Evolutionary conservation across 2,113 vertebrate species (phyloP).

Genomic region (Peromyscus leucopus): DNA sequence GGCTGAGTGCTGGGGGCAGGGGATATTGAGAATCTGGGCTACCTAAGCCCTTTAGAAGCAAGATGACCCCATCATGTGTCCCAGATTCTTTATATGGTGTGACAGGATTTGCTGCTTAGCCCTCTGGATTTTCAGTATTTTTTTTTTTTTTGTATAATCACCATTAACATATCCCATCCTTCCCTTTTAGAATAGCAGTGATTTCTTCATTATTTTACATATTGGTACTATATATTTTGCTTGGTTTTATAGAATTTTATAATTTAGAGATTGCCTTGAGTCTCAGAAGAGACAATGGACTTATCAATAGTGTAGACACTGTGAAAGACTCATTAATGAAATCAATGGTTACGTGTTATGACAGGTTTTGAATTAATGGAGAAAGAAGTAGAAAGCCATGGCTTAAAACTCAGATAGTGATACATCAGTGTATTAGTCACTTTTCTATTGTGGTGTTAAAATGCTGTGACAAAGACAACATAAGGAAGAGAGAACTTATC

Average conservation of each 20-base stretch:
- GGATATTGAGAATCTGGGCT: too few relatives aligned
- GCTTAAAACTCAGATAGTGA: neutral
- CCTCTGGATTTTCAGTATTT: neutral
- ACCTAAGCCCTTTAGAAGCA: neutral
- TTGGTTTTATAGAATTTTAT: neutral
- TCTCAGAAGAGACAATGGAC: neutral
- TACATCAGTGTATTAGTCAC: neutral
- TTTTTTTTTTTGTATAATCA: neutral
- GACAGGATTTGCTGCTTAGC: neutral
- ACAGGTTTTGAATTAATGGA: neutral
- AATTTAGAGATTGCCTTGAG: neutral
- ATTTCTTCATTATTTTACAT: neutral
- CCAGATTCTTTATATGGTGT: neutral
- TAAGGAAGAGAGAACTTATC: neutral
- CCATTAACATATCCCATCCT: neutral
- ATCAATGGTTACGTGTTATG: neutral
- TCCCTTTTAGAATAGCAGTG: neutral
- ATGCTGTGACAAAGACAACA: neutral
- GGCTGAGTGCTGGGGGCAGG: neutral
- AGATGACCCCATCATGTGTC: neutral
- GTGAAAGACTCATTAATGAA: neutral
- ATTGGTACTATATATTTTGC: neutral
- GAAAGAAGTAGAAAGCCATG: neutral
- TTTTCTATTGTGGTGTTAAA: neutral
- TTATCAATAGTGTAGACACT: too few relatives aligned